Conservation (phyloP, 2,888 invertebrate genomes). For the Microctonus brassicae region DNA sequence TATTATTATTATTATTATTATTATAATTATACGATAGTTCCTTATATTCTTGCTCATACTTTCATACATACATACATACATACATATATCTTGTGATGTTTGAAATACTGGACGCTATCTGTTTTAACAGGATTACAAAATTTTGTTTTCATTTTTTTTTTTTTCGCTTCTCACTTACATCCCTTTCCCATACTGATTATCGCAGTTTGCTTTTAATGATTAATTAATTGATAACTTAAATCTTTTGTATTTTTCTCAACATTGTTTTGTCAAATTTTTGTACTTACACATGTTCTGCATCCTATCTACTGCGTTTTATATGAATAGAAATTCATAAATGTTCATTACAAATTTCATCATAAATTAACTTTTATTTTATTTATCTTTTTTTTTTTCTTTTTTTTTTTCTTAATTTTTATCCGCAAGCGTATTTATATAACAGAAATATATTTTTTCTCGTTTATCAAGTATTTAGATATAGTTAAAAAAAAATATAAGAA, state of each 20-base stretch:
- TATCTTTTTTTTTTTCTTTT: neutral
- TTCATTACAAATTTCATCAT: constrained; percentile 17
- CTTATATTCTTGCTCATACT: constrained; percentile 33
- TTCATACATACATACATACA: constrained; percentile 5
- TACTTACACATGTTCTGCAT: constrained; percentile 56
- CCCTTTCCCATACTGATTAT: constrained; percentile 44
- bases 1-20: neutral
- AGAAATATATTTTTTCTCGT: constrained; percentile 39
- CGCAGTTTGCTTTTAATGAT: constrained; percentile 46
- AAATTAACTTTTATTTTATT: constrained; percentile 20
- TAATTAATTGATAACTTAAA: constrained; percentile 31
- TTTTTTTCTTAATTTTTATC: constrained; percentile 28
- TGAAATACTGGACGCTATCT: constrained; percentile 6
- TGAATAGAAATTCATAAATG: constrained; percentile 26
- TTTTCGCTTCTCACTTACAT: constrained; percentile 26
- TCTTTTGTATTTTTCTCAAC: constrained; percentile 33
- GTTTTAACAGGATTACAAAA: constrained; percentile 6
- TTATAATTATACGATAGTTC: no score
- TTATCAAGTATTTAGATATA: neutral
- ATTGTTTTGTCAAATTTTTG: constrained; percentile 49
- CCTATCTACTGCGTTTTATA: constrained; percentile 21
- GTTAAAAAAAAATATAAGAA: constrained; percentile 1
- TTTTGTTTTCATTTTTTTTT: constrained; percentile 21
- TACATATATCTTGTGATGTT: constrained; percentile 36
- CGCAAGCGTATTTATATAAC: constrained; percentile 40